Base-by-base conservation (phyloP, 2,888 invertebrate species). In the Agrochola lychnidis region DNA sequence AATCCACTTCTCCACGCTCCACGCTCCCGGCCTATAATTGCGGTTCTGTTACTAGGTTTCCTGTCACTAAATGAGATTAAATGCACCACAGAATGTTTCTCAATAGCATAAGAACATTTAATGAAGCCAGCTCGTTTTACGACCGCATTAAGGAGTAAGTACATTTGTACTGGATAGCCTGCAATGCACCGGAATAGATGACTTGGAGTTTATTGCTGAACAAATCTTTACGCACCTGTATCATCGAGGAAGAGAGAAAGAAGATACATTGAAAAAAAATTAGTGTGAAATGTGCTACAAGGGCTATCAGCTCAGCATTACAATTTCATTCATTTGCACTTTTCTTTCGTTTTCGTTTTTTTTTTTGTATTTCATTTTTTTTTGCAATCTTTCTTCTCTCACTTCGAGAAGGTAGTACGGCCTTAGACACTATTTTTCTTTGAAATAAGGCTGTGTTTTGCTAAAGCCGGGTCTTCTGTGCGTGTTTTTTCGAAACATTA, bases 1-100 rank as follows among this genome's bases (percentile, higher is more conserved):
- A 70, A 66, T 48, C n/a, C 48, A 64, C 74, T 53, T n/a, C 67
- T 78, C 16, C 53, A 40, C 67, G 70, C 56, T 75, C 74, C 68
- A 56, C 40, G 85, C 93, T 94, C 92, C 87, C 85, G 78, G 81
- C 76, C 91, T 93, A 92, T 87, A 91, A 91, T 89, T 90, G 90
- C 88, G 86, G 90, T 90, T 86, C 88, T 90, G 90, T 91, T 92
- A 92, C 93, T 91, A 91, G 91, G 92, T 93, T 94, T 93, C 93
- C 94, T 94, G 94, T 94, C 94, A 93, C 93, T 93, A 93, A 95
- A 95, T 94, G 93, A 94, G 93, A 95, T 95, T 93, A 94, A 95
- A 93, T 90, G 90, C 84, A 83, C 91, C 89, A 88, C 84, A 85
- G 85, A 90, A 90, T 89, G 92, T 95, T 94, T 93, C 93, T 93